A percentile compares a stretch with the other conserved stretches of the same genome.
Evolutionary conservation across 1,140 invertebrate genomes (phyloP).

Genomic region (Holotrichia oblita): DNA sequence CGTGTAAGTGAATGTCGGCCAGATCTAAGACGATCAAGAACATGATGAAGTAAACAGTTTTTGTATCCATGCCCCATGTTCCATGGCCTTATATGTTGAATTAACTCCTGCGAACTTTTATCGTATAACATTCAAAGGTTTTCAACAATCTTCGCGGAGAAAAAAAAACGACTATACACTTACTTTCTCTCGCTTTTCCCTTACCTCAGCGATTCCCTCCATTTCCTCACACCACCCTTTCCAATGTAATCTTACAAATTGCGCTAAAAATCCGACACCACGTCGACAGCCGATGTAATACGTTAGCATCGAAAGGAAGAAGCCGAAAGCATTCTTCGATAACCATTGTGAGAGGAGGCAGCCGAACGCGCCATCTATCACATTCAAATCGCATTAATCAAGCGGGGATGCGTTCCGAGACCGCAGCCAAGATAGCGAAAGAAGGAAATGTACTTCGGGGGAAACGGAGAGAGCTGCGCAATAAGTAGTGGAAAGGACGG

Average conservation of each 20-base stretch:
- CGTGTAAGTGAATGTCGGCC: too few species aligned
- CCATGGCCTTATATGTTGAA: too few species aligned
- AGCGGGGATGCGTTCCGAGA: background rate
- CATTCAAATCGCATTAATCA: constrained; percentile 20
- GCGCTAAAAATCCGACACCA: constrained; percentile 11
- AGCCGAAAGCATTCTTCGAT: background rate
- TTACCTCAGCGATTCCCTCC: too few species aligned
- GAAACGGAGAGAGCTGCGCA: background rate
- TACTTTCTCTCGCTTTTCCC: too few species aligned
- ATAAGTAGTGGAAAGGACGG: background rate
- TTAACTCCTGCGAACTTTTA: too few species aligned
- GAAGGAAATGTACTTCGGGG: background rate
- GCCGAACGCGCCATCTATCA: background rate
- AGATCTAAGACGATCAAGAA: too few species aligned
- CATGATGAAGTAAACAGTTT: too few species aligned
- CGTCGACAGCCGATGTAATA: constrained; percentile 5
- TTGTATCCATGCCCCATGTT: too few species aligned
- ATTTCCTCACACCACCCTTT: too few species aligned
- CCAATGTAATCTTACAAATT: constrained; percentile 2
- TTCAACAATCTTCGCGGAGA: too few species aligned
- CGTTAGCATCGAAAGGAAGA: background rate
- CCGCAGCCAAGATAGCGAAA: background rate
- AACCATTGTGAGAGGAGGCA: background rate
- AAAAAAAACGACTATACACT: too few species aligned
- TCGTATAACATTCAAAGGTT: too few species aligned